phyloP scores from a whole-genome alignment of 2,888 invertebrate genomes.

The Megastigmus dorsalis region DNA sequence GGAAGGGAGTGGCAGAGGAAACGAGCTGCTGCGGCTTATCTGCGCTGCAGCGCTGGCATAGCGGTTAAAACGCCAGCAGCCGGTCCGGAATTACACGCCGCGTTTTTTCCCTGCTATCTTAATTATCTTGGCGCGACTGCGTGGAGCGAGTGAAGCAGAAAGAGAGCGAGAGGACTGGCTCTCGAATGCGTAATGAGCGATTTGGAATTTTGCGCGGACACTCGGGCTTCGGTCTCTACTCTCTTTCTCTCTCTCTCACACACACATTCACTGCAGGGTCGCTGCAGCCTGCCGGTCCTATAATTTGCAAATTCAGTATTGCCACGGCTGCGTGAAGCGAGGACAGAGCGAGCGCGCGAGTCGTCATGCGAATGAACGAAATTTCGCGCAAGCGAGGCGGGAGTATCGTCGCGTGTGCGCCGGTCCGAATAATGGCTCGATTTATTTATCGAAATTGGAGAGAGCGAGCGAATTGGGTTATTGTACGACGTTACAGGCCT shows the following conservation, averaged over 20 bases:
- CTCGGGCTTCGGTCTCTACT: neutral
- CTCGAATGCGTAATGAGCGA: slow-evolving; percentile 22
- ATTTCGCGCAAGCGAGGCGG: no score
- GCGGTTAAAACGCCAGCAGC: no score
- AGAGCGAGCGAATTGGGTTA: no score
- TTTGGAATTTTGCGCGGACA: neutral
- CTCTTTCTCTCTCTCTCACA: neutral
- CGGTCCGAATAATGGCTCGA: no score
- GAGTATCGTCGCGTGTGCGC: no score
- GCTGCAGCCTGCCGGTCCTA: no score
- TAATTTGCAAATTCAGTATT: slow-evolving; percentile 22
- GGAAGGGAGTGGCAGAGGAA: no score
- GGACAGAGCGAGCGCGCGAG: neutral
- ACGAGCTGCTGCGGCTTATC: neutral
- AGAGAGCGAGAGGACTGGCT: neutral
- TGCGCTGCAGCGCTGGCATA: no score
- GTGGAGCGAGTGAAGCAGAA: neutral
- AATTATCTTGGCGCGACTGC: neutral
- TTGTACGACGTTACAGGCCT: no score
- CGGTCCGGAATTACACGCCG: neutral
- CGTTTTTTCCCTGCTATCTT: slow-evolving; percentile 12
- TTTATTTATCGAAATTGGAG: no score
- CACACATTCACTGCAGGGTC: no score
- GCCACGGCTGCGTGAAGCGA: no score
- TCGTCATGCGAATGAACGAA: neutral